phyloP scores from a whole-genome alignment of 2,888 invertebrate genomes.

The Drosophila yooni region DNA sequence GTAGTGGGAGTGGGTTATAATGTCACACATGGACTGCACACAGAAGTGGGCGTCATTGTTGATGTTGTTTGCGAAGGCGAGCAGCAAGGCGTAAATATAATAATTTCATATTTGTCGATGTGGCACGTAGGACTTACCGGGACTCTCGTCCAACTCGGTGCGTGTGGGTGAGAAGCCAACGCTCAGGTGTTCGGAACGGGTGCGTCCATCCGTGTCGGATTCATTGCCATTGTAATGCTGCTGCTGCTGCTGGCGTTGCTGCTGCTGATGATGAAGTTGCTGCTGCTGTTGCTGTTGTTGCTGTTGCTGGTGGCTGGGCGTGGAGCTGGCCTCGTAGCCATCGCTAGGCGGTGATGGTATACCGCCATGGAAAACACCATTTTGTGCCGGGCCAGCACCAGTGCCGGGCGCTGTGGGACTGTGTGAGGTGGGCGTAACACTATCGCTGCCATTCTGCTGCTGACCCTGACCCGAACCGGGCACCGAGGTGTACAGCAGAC shows the following conservation, averaged over 20 bases:
- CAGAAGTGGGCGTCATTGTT: slow-evolving; percentile 33
- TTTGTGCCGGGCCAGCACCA: slow-evolving; percentile 55
- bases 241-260: slow-evolving; percentile 36
- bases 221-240: slow-evolving; percentile 84
- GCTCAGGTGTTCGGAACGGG: slow-evolving; percentile 84
- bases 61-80: slow-evolving; percentile 42
- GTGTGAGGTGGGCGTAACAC: slow-evolving; percentile 69
- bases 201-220: slow-evolving; percentile 84
- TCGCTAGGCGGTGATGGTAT: slow-evolving; percentile 85
- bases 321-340: slow-evolving; percentile 81
- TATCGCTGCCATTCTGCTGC: slow-evolving; percentile 75
- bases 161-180: slow-evolving; percentile 85
- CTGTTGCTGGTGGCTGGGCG: slow-evolving; percentile 67
- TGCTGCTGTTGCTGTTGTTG: slow-evolving; percentile 45
- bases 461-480: slow-evolving; percentile 75
- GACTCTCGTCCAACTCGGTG: slow-evolving; percentile 85
- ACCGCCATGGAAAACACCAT: slow-evolving; percentile 83
- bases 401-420: slow-evolving; percentile 60
- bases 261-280: slow-evolving; percentile 56
- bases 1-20: neutral
- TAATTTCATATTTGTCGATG: slow-evolving; percentile 47
- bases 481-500: slow-evolving; percentile 91
- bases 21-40: slow-evolving; percentile 45
- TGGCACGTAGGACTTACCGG: slow-evolving; percentile 79
- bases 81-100: slow-evolving; percentile 55